These are phyloP conservation scores for Clytia hemisphaerica DNA, from an alignment of 30 jellyfish, hydroid and myxozoan species.

Conservation along the genomic window DNA sequence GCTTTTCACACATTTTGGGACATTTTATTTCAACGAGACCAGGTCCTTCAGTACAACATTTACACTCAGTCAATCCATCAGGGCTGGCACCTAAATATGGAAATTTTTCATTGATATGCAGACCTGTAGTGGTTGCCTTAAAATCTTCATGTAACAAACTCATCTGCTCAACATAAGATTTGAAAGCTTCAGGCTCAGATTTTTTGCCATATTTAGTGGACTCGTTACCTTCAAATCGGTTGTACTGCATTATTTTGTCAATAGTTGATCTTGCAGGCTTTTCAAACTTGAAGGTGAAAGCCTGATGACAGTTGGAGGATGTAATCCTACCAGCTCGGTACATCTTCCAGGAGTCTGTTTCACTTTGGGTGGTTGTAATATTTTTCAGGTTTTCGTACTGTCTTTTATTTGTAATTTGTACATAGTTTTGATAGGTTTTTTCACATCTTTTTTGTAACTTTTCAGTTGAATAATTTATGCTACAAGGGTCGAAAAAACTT, in stretches of 20 bases:
- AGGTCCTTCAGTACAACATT: constrained; percentile 42
- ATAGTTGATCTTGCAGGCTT: neutral
- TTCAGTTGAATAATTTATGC: too few species aligned
- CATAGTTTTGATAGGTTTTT: too few species aligned
- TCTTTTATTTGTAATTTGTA: too few species aligned
- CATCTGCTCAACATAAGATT: neutral
- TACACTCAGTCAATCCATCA: constrained; percentile 43
- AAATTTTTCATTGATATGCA: constrained; percentile 6
- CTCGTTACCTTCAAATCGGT: too few species aligned
- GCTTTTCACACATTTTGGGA: too few species aligned
- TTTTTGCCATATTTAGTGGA: neutral
- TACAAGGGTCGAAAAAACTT: too few species aligned
- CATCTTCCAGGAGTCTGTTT: neutral
- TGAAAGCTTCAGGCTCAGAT: neutral
- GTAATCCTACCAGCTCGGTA: constrained; percentile 13
- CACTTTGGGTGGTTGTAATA: constrained; percentile 13
- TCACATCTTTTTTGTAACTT: too few species aligned
- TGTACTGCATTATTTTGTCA: constrained; percentile 3
- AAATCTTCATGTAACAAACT: neutral
- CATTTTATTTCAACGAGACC: constrained; percentile 47
- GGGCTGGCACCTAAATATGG: constrained; percentile 56
- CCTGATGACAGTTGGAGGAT: neutral
- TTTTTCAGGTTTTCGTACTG: too few species aligned
- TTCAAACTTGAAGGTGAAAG: neutral
- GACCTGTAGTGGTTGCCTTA: neutral